A percentile compares a stretch with the other conserved stretches of the same genome.
These are phyloP conservation scores for Amazona guildingii DNA, from an alignment of 2,113 vertebrate species.

Conservation along the genomic window DNA sequence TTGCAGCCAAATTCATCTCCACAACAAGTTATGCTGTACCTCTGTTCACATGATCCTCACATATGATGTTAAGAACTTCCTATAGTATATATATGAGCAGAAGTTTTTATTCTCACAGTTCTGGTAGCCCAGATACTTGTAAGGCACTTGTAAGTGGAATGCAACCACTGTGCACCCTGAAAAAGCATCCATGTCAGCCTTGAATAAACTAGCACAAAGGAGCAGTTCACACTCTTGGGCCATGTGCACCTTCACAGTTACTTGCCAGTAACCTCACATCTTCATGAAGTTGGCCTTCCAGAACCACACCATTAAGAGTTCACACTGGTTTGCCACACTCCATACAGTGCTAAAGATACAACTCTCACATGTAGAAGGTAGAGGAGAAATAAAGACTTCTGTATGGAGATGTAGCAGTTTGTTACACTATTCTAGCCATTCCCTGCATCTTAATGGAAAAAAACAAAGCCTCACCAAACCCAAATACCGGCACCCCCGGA, in stretches of 20 bases:
- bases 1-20: background rate
- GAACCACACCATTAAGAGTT: background rate
- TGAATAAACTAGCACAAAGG: background rate
- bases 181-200: background rate
- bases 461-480: background rate
- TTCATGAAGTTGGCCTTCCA: background rate
- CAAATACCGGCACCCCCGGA: background rate
- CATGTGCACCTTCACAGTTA: fast-evolving
- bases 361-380: background rate
- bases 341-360: fast-evolving
- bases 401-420: background rate
- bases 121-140: background rate
- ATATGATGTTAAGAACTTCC: background rate
- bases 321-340: background rate
- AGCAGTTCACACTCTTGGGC: fast-evolving
- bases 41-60: background rate
- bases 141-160: background rate
- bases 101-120: background rate
- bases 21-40: fast-evolving
- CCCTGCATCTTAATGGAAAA: background rate
- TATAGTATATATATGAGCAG: background rate
- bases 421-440: background rate
- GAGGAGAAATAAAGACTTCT: background rate
- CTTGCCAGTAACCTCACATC: background rate
- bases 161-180: background rate